These are phyloP conservation scores for Agraylea sexmaculata DNA, from an alignment of 1,140 invertebrate genomes.

Conservation along the genomic window DNA sequence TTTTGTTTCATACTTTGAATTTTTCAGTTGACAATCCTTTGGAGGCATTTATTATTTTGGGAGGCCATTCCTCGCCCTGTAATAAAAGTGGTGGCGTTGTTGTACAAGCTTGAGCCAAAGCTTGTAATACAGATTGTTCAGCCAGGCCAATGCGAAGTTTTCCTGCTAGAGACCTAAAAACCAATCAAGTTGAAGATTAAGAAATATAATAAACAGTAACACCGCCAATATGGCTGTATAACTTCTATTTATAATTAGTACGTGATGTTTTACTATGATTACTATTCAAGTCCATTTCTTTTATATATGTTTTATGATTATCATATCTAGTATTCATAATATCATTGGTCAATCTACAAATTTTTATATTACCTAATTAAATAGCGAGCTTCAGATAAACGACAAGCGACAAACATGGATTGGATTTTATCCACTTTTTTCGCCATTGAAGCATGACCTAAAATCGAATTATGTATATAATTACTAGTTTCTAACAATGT, in stretches of 20 bases:
- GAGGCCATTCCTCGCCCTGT: slow-evolving; percentile 48
- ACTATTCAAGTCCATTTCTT: too few relatives aligned
- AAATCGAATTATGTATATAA: slow-evolving; percentile 23
- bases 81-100: slow-evolving; percentile 47
- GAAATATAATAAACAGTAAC: too few relatives aligned
- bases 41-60: slow-evolving; percentile 48
- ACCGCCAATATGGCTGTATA: too few relatives aligned
- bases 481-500: slow-evolving; percentile 6
- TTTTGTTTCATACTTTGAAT: slow-evolving; percentile 51
- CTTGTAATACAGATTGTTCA: slow-evolving; percentile 90
- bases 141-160: slow-evolving; percentile 94
- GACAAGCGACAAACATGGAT: slow-evolving; percentile 83
- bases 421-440: slow-evolving; percentile 93
- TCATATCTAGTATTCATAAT: too few relatives aligned
- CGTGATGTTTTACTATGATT: too few relatives aligned
- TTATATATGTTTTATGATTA: too few relatives aligned
- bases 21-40: slow-evolving; percentile 51
- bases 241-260: too few relatives aligned
- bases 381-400: slow-evolving; percentile 81
- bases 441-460: slow-evolving; percentile 50
- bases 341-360: too few relatives aligned
- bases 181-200: too few relatives aligned
- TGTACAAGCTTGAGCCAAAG: slow-evolving; percentile 75
- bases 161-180: slow-evolving; percentile 64
- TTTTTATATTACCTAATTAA: slow-evolving; percentile 65